Evolutionary conservation across 2,888 invertebrate genomes (phyloP).

Genomic region (Mayetiola destructor): DNA sequence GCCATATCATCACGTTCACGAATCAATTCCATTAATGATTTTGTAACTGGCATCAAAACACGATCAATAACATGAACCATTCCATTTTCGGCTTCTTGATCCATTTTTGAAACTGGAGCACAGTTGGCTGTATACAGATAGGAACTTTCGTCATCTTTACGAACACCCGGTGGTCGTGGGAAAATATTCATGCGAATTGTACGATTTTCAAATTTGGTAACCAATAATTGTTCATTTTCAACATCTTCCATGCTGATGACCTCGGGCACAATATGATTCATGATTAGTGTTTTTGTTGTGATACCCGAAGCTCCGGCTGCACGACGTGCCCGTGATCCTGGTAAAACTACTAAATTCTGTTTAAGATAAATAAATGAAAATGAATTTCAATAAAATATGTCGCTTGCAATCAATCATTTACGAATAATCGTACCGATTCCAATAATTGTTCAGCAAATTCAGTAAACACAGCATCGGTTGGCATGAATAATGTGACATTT

Average conservation of each 20-base stretch:
- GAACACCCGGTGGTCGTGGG: slow-evolving; percentile 18
- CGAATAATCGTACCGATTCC: slow-evolving; percentile 36
- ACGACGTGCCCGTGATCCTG: slow-evolving; percentile 21
- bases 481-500: slow-evolving; percentile 49
- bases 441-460: slow-evolving; percentile 39
- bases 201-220: slow-evolving; percentile 28
- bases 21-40: slow-evolving; percentile 43
- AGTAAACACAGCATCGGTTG: slow-evolving; percentile 45
- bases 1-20: slow-evolving; percentile 43
- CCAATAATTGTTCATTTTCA: slow-evolving; percentile 41
- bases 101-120: slow-evolving; percentile 42
- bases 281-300: slow-evolving; percentile 37
- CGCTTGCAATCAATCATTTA: background rate
- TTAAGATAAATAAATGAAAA: slow-evolving; percentile 19
- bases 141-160: slow-evolving; percentile 23
- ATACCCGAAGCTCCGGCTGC: slow-evolving; percentile 24
- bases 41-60: slow-evolving; percentile 42
- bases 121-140: slow-evolving; percentile 49
- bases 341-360: slow-evolving; percentile 37
- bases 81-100: slow-evolving; percentile 49
- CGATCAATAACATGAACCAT: slow-evolving; percentile 48
- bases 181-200: slow-evolving; percentile 31
- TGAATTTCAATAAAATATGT: background rate
- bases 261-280: slow-evolving; percentile 44
- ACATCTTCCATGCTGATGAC: slow-evolving; percentile 42